phyloP scores from a whole-genome alignment of 2,113 vertebrate genomes.

The Electrona antarctica region DNA sequence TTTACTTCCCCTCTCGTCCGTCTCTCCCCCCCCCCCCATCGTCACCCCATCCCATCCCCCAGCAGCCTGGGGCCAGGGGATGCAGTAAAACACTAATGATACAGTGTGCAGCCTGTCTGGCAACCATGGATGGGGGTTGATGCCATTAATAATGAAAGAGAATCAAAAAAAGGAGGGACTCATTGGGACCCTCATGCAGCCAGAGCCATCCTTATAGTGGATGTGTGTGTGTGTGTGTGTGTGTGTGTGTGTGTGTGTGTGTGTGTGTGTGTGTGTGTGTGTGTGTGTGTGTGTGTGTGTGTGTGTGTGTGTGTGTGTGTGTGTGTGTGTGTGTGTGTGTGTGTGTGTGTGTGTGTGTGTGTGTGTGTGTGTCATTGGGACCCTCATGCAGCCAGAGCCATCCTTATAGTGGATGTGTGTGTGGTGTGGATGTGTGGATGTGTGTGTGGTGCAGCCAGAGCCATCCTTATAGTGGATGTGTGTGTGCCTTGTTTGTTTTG shows the following conservation, averaged over 20 bases:
- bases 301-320: not conserved
- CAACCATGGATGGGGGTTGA: slow-evolving; percentile 38
- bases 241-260: not conserved
- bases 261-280: not conserved
- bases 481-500: slow-evolving; percentile 19
- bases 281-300: not conserved
- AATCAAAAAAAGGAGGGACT: slow-evolving; percentile 40
- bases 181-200: not conserved
- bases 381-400: not conserved
- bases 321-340: not conserved
- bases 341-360: not conserved
- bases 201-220: not conserved
- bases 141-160: slow-evolving; percentile 58
- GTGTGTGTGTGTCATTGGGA: not conserved
- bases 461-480: not conserved
- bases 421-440: too few relatives aligned
- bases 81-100: slow-evolving; percentile 62
- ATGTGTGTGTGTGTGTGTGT: not conserved
- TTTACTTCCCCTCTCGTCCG: slow-evolving; percentile 6
- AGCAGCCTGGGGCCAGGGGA: slow-evolving; percentile 46
- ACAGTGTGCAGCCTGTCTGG: slow-evolving; percentile 51
- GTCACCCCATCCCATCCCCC: slow-evolving; percentile 60
- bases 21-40: slow-evolving; percentile 22
- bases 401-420: not conserved
- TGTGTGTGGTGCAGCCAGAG: not conserved